Base-by-base conservation (phyloP, 2,888 invertebrate genomes). In the Scotopteryx bipunctaria region DNA sequence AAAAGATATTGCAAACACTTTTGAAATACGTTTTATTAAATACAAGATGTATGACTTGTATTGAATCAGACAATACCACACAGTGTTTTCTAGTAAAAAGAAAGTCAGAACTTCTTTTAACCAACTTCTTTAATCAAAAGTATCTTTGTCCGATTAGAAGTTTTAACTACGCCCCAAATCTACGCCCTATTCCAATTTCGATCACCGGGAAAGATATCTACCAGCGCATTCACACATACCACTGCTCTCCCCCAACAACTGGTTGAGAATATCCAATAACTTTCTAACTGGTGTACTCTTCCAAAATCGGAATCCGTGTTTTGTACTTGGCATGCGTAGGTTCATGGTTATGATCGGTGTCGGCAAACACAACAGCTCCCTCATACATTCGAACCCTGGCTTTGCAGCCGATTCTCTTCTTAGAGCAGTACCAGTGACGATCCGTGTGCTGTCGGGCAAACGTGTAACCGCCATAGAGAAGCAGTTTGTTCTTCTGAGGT, bases 391-490 rank as follows among this genome's bases (percentile, higher is more conserved):
- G 36, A 6, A 62, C 25, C 19, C 47, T 53, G 5, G 59, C 59
- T 40, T 69, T 75, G 49, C 79, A 80, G 3, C 72, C 73, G 0
- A 25, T 55, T 27, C 61, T 66, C 59, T 71, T 76, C 40, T 63
- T 70, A 0, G 80, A 79, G 33, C 80, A 80, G 45, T 78, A 79
- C 76, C 74, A 80, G 23, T 69, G 37, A 23, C 45, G 68, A 6
- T 55, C 63, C 16, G 63, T 62, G 16, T 67, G 66, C 51, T 64
- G 67, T 25, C 67, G 69, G 0, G 74, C 66, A 52, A 67, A 80
- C 0, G 78, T 79, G 45, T 70, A 76, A 0, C 70, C 58, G 5
- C 35, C 5, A 15, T 47, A 48, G 1, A 54, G 25, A 3, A 57
- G 51, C 2, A 77, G 48, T 1, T 64, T 57, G 21, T 75, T 65